Evolutionary conservation across 2,113 vertebrate species (phyloP).

Genomic region (Orycteropus afer): DNA sequence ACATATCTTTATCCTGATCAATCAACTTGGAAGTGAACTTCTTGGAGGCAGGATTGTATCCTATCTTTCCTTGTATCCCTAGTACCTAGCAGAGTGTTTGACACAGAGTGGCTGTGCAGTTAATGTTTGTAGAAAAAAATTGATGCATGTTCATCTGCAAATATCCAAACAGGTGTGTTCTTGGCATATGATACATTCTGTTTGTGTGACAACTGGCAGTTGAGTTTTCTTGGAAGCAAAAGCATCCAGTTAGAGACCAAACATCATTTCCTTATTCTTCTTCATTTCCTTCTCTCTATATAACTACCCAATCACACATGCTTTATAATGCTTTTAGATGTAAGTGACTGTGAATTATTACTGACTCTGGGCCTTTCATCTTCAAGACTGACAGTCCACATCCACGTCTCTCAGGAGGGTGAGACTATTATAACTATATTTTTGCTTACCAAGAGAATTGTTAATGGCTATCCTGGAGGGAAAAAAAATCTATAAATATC

Average conservation of each 20-base stretch:
- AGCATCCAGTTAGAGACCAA: constrained; percentile 43
- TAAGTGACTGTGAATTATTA: constrained; percentile 60
- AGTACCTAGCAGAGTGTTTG: not conserved
- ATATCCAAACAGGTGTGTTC: not conserved
- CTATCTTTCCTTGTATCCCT: not conserved
- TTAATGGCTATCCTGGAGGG: constrained; percentile 72
- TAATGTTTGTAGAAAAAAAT: not conserved
- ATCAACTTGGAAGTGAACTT: not conserved
- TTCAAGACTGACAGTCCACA: constrained; percentile 32
- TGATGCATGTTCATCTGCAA: not conserved
- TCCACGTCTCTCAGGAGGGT: constrained; percentile 64
- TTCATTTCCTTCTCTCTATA: not conserved
- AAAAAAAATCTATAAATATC: constrained; percentile 63
- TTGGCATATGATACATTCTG: not conserved
- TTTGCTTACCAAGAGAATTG: constrained; percentile 76
- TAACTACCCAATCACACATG: constrained; percentile 35
- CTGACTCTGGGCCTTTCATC: constrained; percentile 51
- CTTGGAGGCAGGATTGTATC: not conserved
- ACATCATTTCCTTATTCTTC: not conserved
- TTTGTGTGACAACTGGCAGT: constrained; percentile 7
- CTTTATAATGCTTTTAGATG: constrained; percentile 56
- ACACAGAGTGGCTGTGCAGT: not conserved
- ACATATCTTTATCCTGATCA: not conserved
- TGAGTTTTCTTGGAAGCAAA: constrained; percentile 38
- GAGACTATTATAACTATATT: constrained; percentile 63